These are phyloP conservation scores for Drosophila azteca DNA, from an alignment of 1,140 invertebrate species.

Conservation along the genomic window DNA sequence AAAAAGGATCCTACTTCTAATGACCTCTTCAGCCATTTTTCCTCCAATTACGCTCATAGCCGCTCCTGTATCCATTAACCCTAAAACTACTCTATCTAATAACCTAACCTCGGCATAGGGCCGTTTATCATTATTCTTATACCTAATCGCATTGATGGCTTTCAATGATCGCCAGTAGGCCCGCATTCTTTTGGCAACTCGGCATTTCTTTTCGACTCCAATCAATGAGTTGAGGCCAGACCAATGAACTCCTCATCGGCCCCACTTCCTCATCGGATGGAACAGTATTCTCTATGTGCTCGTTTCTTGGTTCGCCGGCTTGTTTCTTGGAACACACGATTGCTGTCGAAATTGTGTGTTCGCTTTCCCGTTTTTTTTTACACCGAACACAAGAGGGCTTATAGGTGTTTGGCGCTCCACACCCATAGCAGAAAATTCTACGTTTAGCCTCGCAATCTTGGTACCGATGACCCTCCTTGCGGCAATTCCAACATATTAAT, in stretches of 20 bases:
- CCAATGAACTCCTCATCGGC: not conserved
- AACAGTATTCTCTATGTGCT: not conserved
- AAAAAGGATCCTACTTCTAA: too few species aligned
- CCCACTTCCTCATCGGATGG: not conserved
- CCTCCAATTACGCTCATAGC: constrained; percentile 4
- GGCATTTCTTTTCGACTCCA: too few species aligned
- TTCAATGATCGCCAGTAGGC: not conserved
- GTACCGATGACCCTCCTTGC: constrained; percentile 19
- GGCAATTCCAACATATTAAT: constrained; percentile 32
- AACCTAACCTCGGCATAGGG: constrained; percentile 1
- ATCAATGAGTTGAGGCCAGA: too few species aligned
- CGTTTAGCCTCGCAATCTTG: constrained; percentile 20
- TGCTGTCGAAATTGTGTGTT: constrained; percentile 1
- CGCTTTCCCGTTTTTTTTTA: constrained; percentile 17
- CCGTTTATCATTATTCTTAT: not conserved
- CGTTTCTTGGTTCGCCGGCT: not conserved
- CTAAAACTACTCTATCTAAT: not conserved
- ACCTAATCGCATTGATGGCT: not conserved
- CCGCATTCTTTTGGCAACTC: not conserved
- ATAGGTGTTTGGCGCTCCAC: not conserved
- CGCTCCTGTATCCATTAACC: not conserved
- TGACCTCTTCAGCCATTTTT: not conserved
- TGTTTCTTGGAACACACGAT: not conserved
- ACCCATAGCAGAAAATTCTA: constrained; percentile 3
- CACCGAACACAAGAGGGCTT: constrained; percentile 20